Evolutionary conservation across 2,888 invertebrate species (phyloP).

Genomic region (Pyrochroa serraticornis): DNA sequence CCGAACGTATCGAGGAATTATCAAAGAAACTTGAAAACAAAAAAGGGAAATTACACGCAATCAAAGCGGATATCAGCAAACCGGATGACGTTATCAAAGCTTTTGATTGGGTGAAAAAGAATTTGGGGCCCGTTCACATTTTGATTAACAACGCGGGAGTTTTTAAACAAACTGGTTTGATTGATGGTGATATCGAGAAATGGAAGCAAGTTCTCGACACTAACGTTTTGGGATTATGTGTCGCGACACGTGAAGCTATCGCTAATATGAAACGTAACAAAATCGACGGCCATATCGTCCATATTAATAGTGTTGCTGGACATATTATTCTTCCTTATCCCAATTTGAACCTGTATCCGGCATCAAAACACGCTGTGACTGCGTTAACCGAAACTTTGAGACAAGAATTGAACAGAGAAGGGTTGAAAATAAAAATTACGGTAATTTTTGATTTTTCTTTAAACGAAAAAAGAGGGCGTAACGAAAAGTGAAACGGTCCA

Average conservation of each 20-base stretch:
- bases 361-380: slow-evolving; percentile 16
- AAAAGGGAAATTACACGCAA: slow-evolving; percentile 8
- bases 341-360: slow-evolving; percentile 7
- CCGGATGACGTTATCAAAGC: slow-evolving; percentile 7
- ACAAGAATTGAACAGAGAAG: background rate
- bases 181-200: slow-evolving; percentile 30
- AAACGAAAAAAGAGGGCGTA: background rate
- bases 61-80: slow-evolving; percentile 6
- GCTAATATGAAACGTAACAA: slow-evolving; percentile 14
- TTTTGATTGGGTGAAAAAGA: slow-evolving; percentile 1
- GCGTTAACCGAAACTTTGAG: slow-evolving; percentile 7
- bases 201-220: slow-evolving; percentile 33
- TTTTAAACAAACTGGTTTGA: slow-evolving; percentile 14
- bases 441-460: background rate
- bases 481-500: too few relatives aligned
- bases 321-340: background rate
- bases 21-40: slow-evolving; percentile 1
- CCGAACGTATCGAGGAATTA: slow-evolving; percentile 4
- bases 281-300: slow-evolving; percentile 19
- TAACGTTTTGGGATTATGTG: slow-evolving; percentile 9
- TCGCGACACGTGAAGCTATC: slow-evolving; percentile 22
- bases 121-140: slow-evolving; percentile 5
- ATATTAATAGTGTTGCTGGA: slow-evolving; percentile 25
- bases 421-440: slow-evolving; percentile 16
- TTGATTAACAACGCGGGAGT: slow-evolving; percentile 10